These are phyloP conservation scores for Phocoena phocoena DNA, from an alignment of 2,113 vertebrate genomes.

Conservation along the genomic window DNA sequence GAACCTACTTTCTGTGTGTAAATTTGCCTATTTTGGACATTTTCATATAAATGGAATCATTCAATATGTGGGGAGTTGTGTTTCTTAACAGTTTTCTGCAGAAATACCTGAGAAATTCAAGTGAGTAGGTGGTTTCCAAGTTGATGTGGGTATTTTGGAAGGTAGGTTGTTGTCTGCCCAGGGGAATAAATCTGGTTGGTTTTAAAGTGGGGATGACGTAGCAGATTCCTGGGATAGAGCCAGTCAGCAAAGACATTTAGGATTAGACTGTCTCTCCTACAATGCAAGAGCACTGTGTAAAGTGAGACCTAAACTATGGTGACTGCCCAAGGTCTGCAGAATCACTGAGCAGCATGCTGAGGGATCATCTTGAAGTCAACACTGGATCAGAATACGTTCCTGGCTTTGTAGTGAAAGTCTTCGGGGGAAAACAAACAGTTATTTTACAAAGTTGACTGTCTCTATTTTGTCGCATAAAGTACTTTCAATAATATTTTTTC, in stretches of 20 bases:
- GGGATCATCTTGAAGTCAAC: not conserved
- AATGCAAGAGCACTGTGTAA: not conserved
- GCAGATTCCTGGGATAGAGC: not conserved
- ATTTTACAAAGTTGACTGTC: not conserved
- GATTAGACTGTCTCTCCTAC: not conserved
- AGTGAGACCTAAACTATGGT: not conserved
- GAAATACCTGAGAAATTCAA: not conserved
- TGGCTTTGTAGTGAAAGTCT: not conserved
- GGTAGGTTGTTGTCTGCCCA: not conserved
- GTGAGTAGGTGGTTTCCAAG: not conserved
- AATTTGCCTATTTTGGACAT: not conserved
- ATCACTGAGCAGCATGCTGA: not conserved
- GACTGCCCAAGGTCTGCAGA: not conserved
- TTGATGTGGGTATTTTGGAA: not conserved
- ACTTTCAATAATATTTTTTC: slow-evolving; percentile 51
- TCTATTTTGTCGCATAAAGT: slow-evolving; percentile 23
- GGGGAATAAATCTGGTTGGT: slow-evolving; percentile 15
- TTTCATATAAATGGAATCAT: not conserved
- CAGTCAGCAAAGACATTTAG: not conserved
- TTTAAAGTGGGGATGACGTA: slow-evolving; percentile 11
- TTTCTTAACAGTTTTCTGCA: slow-evolving; percentile 32
- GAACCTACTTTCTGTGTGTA: not conserved
- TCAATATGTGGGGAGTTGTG: not conserved
- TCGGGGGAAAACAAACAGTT: not conserved
- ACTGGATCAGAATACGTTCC: not conserved